phyloP scores from a whole-genome alignment of 2,113 vertebrate species.

The Tragelaphus scriptus region DNA sequence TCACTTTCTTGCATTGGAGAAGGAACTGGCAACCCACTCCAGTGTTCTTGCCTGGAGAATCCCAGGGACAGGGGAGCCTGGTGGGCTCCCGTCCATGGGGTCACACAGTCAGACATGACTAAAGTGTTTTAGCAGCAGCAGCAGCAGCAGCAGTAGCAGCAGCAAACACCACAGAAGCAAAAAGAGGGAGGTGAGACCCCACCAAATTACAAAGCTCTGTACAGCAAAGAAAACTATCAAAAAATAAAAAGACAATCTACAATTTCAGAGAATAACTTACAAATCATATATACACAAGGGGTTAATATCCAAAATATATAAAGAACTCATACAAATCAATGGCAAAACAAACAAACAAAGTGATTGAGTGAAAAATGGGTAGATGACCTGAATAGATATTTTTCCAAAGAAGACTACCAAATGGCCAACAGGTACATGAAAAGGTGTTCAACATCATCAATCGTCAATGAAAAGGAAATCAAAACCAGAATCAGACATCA shows the following conservation, averaged over 20 bases:
- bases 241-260: neutral
- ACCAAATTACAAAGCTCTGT: neutral
- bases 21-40: too few relatives aligned
- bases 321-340: too few relatives aligned
- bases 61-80: too few relatives aligned
- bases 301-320: neutral
- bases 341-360: neutral
- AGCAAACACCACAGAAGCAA: neutral
- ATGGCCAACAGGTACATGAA: neutral
- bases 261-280: neutral
- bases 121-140: fast-evolving
- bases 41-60: too few relatives aligned
- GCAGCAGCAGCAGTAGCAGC: too few relatives aligned
- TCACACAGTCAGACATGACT: too few relatives aligned
- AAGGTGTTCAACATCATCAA: neutral
- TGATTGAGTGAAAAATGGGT: neutral
- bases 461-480: neutral
- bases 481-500: neutral
- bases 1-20: too few relatives aligned
- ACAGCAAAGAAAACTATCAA: neutral
- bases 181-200: neutral
- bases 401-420: neutral
- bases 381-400: neutral
- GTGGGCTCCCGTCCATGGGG: fast-evolving
- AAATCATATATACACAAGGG: neutral